These are phyloP conservation scores for Arbacia lixula DNA, from an alignment of 53 echinoderm and acorn worm genomes.

Conservation along the genomic window DNA sequence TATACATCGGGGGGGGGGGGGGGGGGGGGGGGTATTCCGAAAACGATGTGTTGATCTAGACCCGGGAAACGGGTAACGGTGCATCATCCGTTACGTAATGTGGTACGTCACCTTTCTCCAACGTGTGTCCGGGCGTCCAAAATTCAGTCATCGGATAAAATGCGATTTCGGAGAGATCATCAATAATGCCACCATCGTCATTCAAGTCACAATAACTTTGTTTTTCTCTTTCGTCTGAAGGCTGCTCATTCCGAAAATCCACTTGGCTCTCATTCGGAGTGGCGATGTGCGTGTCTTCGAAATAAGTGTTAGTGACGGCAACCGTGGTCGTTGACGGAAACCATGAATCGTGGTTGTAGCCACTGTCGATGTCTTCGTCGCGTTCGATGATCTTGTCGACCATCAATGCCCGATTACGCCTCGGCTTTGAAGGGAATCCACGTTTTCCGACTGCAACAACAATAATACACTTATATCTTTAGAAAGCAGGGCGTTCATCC, in stretches of 20 bases:
- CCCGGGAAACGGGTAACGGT: slow-evolving; percentile 33
- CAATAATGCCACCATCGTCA: not conserved
- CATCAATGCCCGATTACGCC: too few species aligned
- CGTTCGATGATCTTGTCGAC: too few species aligned
- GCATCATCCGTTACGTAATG: slow-evolving; percentile 42
- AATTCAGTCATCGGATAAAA: slow-evolving; percentile 40
- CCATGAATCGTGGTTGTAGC: too few species aligned
- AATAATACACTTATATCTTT: too few species aligned
- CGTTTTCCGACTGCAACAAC: too few species aligned
- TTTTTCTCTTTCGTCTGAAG: not conserved
- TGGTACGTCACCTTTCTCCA: slow-evolving; percentile 3
- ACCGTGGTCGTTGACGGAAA: not conserved
- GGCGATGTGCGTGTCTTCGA: slow-evolving; percentile 25
- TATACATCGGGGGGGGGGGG: too few species aligned
- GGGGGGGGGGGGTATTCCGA: too few species aligned
- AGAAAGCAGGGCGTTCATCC: too few species aligned
- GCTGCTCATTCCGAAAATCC: not conserved
- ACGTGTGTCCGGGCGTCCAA: slow-evolving; percentile 41
- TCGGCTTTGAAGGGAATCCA: too few species aligned
- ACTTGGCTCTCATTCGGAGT: too few species aligned
- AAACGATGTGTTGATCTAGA: too few species aligned
- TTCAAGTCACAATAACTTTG: not conserved
- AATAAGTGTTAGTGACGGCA: slow-evolving; percentile 29
- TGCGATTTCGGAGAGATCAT: not conserved
- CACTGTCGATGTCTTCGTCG: too few species aligned